phyloP scores from a whole-genome alignment of 2,113 vertebrate species.

The Eptatretus burgeri region DNA sequence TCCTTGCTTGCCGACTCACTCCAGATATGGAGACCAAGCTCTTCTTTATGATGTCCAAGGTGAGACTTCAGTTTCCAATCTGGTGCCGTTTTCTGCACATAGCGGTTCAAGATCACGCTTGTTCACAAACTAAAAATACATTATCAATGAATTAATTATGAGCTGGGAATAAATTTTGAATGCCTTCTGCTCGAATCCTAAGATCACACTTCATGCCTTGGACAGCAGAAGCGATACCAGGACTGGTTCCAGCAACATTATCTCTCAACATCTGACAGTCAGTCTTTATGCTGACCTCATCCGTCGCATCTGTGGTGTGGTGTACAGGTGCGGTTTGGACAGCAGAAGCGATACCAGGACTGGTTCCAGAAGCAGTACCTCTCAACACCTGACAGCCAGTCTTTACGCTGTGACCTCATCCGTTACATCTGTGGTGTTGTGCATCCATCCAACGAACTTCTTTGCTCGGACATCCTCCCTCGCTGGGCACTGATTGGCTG shows the following conservation, averaged over 20 bases:
- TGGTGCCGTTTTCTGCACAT: neutral
- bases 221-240: conserved; percentile 85
- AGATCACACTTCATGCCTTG: too few species aligned
- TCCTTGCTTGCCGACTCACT: conserved; percentile 70
- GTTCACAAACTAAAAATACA: too few species aligned
- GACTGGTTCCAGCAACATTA: conserved; percentile 94
- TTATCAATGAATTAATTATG: too few species aligned
- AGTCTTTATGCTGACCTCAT: conserved; percentile 72
- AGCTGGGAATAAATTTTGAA: too few species aligned
- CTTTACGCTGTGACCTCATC: conserved; percentile 71
- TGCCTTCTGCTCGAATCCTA: too few species aligned
- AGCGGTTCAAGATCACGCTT: neutral
- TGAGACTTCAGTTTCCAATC: conserved; percentile 13
- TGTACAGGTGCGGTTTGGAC: conserved; percentile 62
- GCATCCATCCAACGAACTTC: conserved; percentile 77
- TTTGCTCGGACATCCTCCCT: conserved; percentile 80
- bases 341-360: conserved; percentile 88
- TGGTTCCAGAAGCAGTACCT: conserved; percentile 91
- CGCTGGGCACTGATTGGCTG: conserved; percentile 96
- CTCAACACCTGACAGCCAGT: conserved; percentile 67
- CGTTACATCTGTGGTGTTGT: conserved; percentile 89
- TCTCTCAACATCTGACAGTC: conserved; percentile 63
- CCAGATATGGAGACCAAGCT: conserved; percentile 95
- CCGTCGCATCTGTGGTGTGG: conserved; percentile 79
- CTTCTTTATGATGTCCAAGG: conserved; percentile 87